A percentile compares a stretch with the other conserved stretches of the same genome.
Evolutionary conservation across 2,888 invertebrate genomes (phyloP).

Genomic region (Melieria picta): DNA sequence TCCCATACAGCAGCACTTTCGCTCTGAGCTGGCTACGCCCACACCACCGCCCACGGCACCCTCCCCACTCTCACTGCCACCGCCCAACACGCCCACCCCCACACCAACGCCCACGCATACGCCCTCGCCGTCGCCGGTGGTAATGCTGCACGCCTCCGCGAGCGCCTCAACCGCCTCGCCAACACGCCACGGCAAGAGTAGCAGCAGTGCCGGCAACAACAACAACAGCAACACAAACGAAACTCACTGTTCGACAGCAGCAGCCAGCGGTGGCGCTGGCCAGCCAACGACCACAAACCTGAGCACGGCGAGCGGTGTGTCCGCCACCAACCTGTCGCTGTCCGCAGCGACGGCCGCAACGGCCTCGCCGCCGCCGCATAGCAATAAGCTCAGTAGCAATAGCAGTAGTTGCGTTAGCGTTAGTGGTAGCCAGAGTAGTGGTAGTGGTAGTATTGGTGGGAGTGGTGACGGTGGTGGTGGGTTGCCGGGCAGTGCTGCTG

Average conservation of each 20-base stretch:
- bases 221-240: slow-evolving; percentile 44
- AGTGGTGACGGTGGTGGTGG: neutral
- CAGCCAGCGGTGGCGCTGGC: slow-evolving; percentile 54
- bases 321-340: slow-evolving; percentile 30
- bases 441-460: slow-evolving; percentile 40
- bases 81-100: slow-evolving; percentile 44
- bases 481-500: slow-evolving; percentile 12
- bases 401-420: slow-evolving; percentile 16
- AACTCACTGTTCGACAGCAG: slow-evolving; percentile 38
- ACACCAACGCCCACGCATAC: slow-evolving; percentile 42
- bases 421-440: slow-evolving; percentile 38
- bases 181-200: slow-evolving; percentile 36
- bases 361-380: slow-evolving; percentile 33
- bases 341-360: slow-evolving; percentile 31
- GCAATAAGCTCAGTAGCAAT: slow-evolving; percentile 38
- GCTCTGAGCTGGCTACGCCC: slow-evolving; percentile 44
- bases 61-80: slow-evolving; percentile 46
- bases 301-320: neutral
- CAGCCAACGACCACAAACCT: slow-evolving; percentile 58
- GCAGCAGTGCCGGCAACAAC: slow-evolving; percentile 10
- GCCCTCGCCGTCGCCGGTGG: slow-evolving; percentile 52
- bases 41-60: slow-evolving; percentile 46
- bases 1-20: slow-evolving; percentile 44
- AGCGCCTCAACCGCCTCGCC: slow-evolving; percentile 41
- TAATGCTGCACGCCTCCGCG: slow-evolving; percentile 53